phyloP scores from a whole-genome alignment of 2,888 invertebrate genomes.

The Hypolimnas misippus region DNA sequence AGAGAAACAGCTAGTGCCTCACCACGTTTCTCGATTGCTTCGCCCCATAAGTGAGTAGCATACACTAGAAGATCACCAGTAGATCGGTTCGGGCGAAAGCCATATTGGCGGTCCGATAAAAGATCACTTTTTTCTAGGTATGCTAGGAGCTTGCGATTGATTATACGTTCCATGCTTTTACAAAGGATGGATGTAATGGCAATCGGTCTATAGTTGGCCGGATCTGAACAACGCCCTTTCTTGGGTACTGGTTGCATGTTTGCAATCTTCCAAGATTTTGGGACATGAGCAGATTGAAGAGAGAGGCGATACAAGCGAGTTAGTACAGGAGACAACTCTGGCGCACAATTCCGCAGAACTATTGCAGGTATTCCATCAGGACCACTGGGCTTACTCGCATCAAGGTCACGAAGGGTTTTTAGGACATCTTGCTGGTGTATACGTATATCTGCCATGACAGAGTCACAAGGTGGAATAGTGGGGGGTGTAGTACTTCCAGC shows the following conservation, averaged over 20 bases:
- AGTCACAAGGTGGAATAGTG: neutral
- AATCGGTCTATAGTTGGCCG: constrained; percentile 1
- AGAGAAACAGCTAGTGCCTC: constrained; percentile 29
- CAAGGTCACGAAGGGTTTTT: constrained; percentile 4
- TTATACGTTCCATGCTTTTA: constrained; percentile 32
- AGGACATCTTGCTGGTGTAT: constrained; percentile 21
- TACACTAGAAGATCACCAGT: constrained; percentile 29
- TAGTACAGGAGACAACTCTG: constrained; percentile 26
- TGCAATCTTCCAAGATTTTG: constrained; percentile 30
- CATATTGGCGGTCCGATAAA: constrained; percentile 26
- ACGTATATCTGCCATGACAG: neutral
- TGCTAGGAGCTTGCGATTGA: constrained; percentile 29
- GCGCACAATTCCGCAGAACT: constrained; percentile 22
- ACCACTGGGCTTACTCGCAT: constrained; percentile 32
- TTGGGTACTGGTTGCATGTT: constrained; percentile 29
- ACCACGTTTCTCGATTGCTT: constrained; percentile 32
- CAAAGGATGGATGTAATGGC: constrained; percentile 5
- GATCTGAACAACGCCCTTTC: constrained; percentile 20
- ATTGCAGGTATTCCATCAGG: constrained; percentile 31
- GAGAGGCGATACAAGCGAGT: constrained; percentile 29
- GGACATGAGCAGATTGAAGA: constrained; percentile 13
- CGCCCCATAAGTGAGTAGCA: constrained; percentile 18
- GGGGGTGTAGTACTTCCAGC: neutral
- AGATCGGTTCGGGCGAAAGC: constrained; percentile 18
- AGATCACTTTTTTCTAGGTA: constrained; percentile 33